Evolutionary conservation across 2,888 invertebrate species (phyloP).

Genomic region (Philonicus albiceps): DNA sequence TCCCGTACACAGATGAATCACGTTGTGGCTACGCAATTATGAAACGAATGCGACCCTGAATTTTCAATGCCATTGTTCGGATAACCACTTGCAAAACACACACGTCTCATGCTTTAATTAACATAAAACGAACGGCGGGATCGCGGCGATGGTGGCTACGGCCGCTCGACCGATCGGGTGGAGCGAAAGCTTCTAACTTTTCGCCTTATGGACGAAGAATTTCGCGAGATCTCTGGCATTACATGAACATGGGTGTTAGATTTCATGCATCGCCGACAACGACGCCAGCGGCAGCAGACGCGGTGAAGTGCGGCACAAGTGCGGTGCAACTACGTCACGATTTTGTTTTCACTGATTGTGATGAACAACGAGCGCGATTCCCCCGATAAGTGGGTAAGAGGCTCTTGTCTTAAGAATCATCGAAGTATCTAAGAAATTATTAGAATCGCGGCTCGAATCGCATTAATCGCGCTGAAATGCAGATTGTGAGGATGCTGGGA

Average conservation of each 20-base stretch:
- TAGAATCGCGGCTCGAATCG: not conserved
- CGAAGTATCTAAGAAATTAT: not conserved
- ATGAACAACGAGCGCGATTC: not conserved
- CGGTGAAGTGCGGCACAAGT: not conserved
- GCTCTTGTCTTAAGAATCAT: not conserved
- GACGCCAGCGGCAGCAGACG: not conserved
- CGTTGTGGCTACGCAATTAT: not conserved
- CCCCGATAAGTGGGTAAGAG: not conserved
- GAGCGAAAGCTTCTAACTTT: not conserved
- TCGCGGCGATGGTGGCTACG: not conserved
- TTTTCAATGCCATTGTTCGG: constrained; percentile 15
- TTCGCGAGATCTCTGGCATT: not conserved
- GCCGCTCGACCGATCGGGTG: not conserved
- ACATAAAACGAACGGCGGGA: not conserved
- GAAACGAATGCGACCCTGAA: constrained; percentile 5
- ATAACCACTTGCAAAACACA: constrained; percentile 2
- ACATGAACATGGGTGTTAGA: not conserved
- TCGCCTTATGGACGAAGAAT: not conserved
- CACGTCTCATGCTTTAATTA: constrained; percentile 1
- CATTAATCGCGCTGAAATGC: not conserved
- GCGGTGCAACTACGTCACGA: not conserved
- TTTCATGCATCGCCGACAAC: not conserved
- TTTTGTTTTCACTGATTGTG: not conserved
- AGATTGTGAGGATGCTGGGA: not conserved
- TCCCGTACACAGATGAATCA: not conserved